Conservation (phyloP, 2,113 vertebrate species). For the Amblyornis subalaris region DNA sequence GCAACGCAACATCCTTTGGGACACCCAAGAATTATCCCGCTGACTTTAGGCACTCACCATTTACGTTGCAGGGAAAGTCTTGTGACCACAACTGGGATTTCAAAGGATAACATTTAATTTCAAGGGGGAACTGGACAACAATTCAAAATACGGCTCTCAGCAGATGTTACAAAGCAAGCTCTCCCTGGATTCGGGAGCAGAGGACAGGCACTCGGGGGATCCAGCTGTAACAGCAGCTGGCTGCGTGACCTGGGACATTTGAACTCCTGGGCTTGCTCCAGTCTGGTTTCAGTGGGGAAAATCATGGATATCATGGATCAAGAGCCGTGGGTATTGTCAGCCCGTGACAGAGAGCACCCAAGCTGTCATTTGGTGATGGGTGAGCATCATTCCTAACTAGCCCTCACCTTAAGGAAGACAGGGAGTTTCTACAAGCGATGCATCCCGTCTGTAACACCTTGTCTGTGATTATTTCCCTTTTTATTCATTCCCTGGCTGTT, state of each 20-base stretch:
- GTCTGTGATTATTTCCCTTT: background rate
- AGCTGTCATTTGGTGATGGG: background rate
- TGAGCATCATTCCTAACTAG: background rate
- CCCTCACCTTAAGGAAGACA: background rate
- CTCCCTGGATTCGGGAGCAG: background rate
- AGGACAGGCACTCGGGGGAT: background rate
- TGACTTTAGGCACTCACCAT: background rate
- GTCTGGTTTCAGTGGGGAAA: rapidly evolving
- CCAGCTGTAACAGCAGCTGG: background rate
- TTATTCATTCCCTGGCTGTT: background rate
- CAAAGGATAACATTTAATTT: background rate
- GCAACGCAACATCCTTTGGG: background rate
- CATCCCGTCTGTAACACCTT: background rate
- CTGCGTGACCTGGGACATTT: background rate
- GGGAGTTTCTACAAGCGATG: background rate
- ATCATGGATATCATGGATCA: background rate
- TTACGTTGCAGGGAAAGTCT: background rate
- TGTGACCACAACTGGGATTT: background rate
- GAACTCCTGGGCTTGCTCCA: background rate
- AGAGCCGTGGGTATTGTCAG: rapidly evolving
- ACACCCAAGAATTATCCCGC: background rate
- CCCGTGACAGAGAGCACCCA: background rate
- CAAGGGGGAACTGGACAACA: background rate
- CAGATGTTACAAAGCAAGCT: background rate
- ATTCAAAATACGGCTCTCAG: background rate